A percentile compares a stretch with the other conserved stretches of the same genome.
These are phyloP conservation scores for Drosophila emarginata DNA, from an alignment of 2,888 invertebrate genomes.

Conservation along the genomic window DNA sequence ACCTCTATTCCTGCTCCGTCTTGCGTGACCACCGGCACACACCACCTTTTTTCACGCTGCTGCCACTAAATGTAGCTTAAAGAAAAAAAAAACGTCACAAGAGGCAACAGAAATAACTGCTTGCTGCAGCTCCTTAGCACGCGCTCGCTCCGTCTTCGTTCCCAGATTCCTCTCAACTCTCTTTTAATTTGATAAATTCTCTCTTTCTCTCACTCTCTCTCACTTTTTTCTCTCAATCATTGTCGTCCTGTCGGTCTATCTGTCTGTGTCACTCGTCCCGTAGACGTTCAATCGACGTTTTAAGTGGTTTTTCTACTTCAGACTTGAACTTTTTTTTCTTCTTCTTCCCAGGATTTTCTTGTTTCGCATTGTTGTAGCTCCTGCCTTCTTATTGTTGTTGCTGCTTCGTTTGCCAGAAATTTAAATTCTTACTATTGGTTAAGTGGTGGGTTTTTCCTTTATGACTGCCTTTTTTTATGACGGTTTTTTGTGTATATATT, in stretches of 20 bases:
- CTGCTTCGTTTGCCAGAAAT: conserved; percentile 38
- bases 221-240: conserved; percentile 10
- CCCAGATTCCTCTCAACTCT: conserved; percentile 63
- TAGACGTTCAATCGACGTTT: conserved; percentile 70
- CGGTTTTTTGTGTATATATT: conserved; percentile 31
- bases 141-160: conserved; percentile 46
- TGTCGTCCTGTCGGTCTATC: conserved; percentile 6
- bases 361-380: conserved; percentile 47
- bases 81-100: conserved; percentile 47
- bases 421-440: conserved; percentile 24
- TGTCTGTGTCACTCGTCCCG: conserved; percentile 41
- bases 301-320: conserved; percentile 77
- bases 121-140: conserved; percentile 51
- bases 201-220: conserved; percentile 17
- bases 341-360: conserved; percentile 69
- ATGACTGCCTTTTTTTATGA: conserved; percentile 63
- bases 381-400: conserved; percentile 46
- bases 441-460: conserved; percentile 75
- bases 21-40: conserved; percentile 73
- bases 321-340: conserved; percentile 62
- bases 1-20: conserved; percentile 67
- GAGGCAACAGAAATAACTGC: conserved; percentile 22
- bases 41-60: conserved; percentile 51
- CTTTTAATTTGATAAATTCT: conserved; percentile 18
- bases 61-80: conserved; percentile 68